Percentiles rank a stretch among this genome's conserved stretches.
Conservation (phyloP, 2,797 vertebrate genomes). For the Clarias fuscus region DNA sequence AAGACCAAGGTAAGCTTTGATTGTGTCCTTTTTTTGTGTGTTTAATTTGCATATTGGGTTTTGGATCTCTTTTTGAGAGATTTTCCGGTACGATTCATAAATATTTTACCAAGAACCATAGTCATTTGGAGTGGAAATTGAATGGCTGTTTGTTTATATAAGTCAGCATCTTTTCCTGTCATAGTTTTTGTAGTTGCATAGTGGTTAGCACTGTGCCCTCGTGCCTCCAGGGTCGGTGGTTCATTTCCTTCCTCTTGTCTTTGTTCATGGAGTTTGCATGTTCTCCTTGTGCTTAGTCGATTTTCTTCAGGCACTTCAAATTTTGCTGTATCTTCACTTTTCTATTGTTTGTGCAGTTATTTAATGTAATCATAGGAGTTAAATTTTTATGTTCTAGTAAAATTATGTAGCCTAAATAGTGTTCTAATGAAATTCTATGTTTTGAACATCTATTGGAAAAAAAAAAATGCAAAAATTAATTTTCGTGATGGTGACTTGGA, state of each 20-base stretch:
- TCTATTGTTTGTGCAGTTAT: neutral
- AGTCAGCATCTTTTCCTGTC: neutral
- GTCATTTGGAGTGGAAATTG: neutral
- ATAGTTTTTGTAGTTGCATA: neutral
- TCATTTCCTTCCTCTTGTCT: too few relatives aligned
- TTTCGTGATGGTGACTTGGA: neutral
- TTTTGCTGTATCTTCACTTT: neutral
- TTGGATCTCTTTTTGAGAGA: neutral
- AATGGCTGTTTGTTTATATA: neutral
- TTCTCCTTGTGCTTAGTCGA: too few relatives aligned
- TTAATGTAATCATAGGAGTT: neutral
- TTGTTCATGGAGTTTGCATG: too few relatives aligned
- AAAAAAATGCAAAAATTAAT: neutral
- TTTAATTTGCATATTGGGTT: too few relatives aligned
- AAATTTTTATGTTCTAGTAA: neutral
- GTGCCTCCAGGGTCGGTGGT: too few relatives aligned
- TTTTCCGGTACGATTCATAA: neutral
- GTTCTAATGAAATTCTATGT: neutral
- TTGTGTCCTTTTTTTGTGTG: too few relatives aligned
- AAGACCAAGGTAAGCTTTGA: constrained; percentile 67
- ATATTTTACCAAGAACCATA: neutral
- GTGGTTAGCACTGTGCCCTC: too few relatives aligned
- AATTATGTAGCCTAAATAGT: neutral
- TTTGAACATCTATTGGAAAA: neutral
- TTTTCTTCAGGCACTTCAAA: too few relatives aligned